Evolutionary conservation across 2,888 invertebrate species (phyloP), one percentile per base, ranked within the genome.

Genomic region (Nebria salina): DNA sequence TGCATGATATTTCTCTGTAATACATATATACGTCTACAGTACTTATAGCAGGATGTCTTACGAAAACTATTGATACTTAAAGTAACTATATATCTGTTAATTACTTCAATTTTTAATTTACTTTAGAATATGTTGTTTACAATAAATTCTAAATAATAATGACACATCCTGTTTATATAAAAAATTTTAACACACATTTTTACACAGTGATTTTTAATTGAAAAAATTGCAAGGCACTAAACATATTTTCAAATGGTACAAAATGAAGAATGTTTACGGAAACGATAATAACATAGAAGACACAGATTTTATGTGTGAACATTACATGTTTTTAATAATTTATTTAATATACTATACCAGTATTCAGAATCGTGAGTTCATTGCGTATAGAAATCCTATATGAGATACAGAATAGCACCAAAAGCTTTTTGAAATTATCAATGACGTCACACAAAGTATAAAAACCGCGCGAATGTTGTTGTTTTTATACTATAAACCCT

Each of bases 181-280:
- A 43, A 8, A 54, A 54, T 20, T 26, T 68, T 20, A 68, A 68
- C 20, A 68, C 26, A 3, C 13, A 54, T 54, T 54, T 54, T 54
- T 34, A 25, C 72, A 72, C 72, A 72, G 72, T 72, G 72, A 25
- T 72, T 72, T 72, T 72, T 72, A 72, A 72, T 34, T 72, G 72
- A 54, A 72, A 72, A 72, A 11, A 72, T 72, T 34, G 72, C 68
- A 72, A 72, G 72, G 72, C 72, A 72, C 72, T 72, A 34, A 72
- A 72, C 13, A 72, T 72, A 72, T 34, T 72, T 72, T 72, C 11
- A 72, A 72, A 72, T 26, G 26, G 26, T 34, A 26, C n/a, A 26
- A 68, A 11, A 68, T 26, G 2, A 8, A 68, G 8, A 54, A 26
- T 68, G n/a, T n/a, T 68, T 2, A 11, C 0, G 7, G 9, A 68